phyloP scores from a whole-genome alignment of 2,888 invertebrate genomes.

The Tineola bisselliella region DNA sequence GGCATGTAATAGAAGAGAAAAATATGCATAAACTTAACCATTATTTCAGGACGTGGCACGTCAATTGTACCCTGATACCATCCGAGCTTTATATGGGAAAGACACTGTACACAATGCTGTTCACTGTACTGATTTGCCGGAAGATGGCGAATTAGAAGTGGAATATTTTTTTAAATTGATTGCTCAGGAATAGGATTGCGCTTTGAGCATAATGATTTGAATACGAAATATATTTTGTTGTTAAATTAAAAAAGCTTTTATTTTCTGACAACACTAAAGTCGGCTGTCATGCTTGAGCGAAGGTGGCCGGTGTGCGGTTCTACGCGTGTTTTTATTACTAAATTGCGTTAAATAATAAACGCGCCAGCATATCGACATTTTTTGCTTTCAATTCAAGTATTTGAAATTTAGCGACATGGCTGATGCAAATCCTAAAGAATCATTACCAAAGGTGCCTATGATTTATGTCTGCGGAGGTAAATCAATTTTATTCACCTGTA shows the following conservation, averaged over 20 bases:
- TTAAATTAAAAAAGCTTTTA: slow-evolving; percentile 14
- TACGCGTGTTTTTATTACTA: too few relatives aligned
- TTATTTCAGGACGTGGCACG: slow-evolving; percentile 44
- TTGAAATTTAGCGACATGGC: slow-evolving; percentile 64
- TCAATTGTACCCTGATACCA: slow-evolving; percentile 80
- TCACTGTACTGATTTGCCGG: slow-evolving; percentile 91
- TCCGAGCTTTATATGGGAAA: slow-evolving; percentile 85
- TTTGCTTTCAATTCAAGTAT: neutral
- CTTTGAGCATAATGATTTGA: too few relatives aligned
- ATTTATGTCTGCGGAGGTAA: slow-evolving; percentile 94
- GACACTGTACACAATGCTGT: slow-evolving; percentile 84
- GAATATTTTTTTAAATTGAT: slow-evolving; percentile 81
- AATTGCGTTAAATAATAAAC: neutral
- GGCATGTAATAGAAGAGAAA: too few relatives aligned
- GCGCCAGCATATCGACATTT: too few relatives aligned
- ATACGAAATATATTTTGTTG: slow-evolving; percentile 15
- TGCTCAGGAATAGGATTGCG: slow-evolving; percentile 28
- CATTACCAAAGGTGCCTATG: slow-evolving; percentile 85
- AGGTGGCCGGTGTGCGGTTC: too few relatives aligned
- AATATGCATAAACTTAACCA: neutral
- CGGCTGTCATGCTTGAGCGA: too few relatives aligned
- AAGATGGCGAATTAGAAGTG: slow-evolving; percentile 83
- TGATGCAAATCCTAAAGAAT: slow-evolving; percentile 71
- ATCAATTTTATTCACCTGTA: slow-evolving; percentile 13
- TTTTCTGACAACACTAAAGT: neutral